phyloP scores from a whole-genome alignment of 2,113 vertebrate species.

The Ammodytes marinus region DNA sequence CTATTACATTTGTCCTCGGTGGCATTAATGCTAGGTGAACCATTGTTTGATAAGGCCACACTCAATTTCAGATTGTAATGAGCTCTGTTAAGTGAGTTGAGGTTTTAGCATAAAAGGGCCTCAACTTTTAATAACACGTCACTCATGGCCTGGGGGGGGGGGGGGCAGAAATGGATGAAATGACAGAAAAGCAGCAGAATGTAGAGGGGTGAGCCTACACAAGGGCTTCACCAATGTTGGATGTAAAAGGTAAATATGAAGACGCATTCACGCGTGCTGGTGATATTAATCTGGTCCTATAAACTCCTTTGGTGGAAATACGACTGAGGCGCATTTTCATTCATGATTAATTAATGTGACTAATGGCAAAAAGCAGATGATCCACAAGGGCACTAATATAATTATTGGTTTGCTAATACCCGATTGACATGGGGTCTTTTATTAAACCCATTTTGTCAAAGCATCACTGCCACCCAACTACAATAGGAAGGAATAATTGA shows the following conservation, averaged over 20 bases:
- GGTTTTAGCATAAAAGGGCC: background rate
- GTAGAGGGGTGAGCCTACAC: background rate
- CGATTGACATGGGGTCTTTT: background rate
- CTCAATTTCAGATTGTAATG: slow-evolving; percentile 15
- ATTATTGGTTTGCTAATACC: slow-evolving; percentile 4
- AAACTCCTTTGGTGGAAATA: background rate
- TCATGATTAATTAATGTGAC: slow-evolving; percentile 7
- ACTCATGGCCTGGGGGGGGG: background rate
- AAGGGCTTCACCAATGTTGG: background rate
- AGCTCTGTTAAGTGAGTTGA: background rate
- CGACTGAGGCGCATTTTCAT: too few relatives aligned
- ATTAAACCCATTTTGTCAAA: background rate
- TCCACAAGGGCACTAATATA: background rate
- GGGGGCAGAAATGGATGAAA: background rate
- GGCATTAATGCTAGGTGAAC: slow-evolving; percentile 24
- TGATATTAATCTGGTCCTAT: background rate
- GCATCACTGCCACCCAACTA: background rate
- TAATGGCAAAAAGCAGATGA: background rate
- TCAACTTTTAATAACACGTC: slow-evolving; percentile 23
- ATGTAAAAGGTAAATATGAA: background rate
- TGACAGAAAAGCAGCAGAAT: background rate
- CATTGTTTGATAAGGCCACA: background rate
- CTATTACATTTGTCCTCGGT: background rate
- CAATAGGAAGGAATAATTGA: background rate
- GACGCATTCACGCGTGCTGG: background rate